These are phyloP conservation scores for Norana najaformis DNA, from an alignment of 2,888 invertebrate genomes.

Conservation along the genomic window DNA sequence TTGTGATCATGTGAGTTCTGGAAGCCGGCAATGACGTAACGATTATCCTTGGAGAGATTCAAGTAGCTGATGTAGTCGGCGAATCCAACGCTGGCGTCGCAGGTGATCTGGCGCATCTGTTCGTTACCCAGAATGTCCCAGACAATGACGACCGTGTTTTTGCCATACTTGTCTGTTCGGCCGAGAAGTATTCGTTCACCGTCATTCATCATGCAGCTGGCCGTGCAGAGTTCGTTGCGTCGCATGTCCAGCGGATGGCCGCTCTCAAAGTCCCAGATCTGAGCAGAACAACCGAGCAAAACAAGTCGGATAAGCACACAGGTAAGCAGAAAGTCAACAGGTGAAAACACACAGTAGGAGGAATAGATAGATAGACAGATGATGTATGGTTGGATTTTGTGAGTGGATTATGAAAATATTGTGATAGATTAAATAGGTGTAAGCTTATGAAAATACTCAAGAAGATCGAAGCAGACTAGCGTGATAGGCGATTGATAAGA, in stretches of 20 bases:
- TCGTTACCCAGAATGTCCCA: slow-evolving; percentile 62
- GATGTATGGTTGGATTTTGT: too few relatives aligned
- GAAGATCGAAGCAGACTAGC: too few relatives aligned
- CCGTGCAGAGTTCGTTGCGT: slow-evolving; percentile 58
- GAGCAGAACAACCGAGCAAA: background rate
- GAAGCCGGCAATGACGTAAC: slow-evolving; percentile 60
- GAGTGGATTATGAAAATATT: too few relatives aligned
- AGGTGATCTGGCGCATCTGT: slow-evolving; percentile 50
- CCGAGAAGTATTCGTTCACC: slow-evolving; percentile 56
- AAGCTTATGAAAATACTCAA: too few relatives aligned
- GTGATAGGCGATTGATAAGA: too few relatives aligned
- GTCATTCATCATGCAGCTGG: slow-evolving; percentile 59
- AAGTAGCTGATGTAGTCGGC: slow-evolving; percentile 58
- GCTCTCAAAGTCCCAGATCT: slow-evolving; percentile 62
- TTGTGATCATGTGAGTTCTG: slow-evolving; percentile 59
- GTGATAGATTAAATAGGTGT: too few relatives aligned
- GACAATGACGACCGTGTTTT: slow-evolving; percentile 58
- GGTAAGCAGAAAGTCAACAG: background rate
- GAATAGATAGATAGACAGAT: too few relatives aligned
- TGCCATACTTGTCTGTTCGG: slow-evolving; percentile 60
- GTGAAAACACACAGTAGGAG: background rate
- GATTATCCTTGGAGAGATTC: slow-evolving; percentile 51
- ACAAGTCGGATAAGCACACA: background rate
- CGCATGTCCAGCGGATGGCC: slow-evolving; percentile 60
- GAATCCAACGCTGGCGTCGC: slow-evolving; percentile 55